phyloP scores from a whole-genome alignment of 2,888 invertebrate genomes.

The Drosophila paramelanica region DNA sequence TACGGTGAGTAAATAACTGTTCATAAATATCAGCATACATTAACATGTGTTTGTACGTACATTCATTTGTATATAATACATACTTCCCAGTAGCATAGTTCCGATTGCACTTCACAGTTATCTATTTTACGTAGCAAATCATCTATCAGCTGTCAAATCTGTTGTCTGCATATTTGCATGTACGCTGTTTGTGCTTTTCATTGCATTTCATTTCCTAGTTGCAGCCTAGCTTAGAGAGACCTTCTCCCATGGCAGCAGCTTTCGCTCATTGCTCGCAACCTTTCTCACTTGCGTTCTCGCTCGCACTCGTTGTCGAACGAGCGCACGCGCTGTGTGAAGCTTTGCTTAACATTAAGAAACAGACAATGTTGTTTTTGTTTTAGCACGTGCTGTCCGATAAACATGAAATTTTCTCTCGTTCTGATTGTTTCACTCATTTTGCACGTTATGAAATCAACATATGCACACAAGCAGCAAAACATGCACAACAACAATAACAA shows the following conservation, averaged over 20 bases:
- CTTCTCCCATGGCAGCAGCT: constrained; percentile 19
- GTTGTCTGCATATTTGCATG: constrained; percentile 68
- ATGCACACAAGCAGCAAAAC: constrained; percentile 57
- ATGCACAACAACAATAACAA: constrained; percentile 51
- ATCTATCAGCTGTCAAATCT: constrained; percentile 62
- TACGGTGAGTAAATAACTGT: constrained; percentile 80
- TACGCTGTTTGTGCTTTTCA: constrained; percentile 77
- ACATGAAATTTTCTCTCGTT: constrained; percentile 47
- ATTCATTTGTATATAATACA: not conserved
- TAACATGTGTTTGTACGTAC: not conserved
- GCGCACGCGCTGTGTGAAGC: constrained; percentile 39
- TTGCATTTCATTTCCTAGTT: constrained; percentile 73
- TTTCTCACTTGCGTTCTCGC: constrained; percentile 9
- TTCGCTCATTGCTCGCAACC: constrained; percentile 8
- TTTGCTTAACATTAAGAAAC: constrained; percentile 65
- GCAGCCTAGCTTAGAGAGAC: constrained; percentile 33
- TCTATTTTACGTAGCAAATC: constrained; percentile 24
- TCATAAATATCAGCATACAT: not conserved
- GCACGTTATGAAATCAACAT: constrained; percentile 66
- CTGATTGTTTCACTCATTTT: constrained; percentile 40
- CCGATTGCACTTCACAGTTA: constrained; percentile 11
- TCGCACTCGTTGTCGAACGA: not conserved
- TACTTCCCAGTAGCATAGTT: not conserved
- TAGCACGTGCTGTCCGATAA: constrained; percentile 75
- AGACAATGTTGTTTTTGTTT: constrained; percentile 69